Percentiles rank a stretch among this genome's conserved stretches.
These are phyloP conservation scores for Scaptomyza reducta DNA, from an alignment of 2,888 invertebrate species.

Conservation along the genomic window DNA sequence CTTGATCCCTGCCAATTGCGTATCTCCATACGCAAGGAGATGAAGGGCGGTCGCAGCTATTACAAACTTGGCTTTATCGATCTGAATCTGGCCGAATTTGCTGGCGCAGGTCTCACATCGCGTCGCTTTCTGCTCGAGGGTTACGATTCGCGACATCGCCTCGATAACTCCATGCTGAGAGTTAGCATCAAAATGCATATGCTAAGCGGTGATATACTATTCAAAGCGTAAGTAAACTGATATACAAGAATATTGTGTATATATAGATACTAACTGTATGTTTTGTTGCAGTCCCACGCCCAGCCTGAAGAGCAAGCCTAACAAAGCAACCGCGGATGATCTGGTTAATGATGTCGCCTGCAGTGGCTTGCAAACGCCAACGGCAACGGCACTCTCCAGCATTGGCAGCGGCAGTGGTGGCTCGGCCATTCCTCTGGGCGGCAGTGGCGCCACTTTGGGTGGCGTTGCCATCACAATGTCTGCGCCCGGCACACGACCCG, in stretches of 20 bases:
- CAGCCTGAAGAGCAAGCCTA: conserved; percentile 86
- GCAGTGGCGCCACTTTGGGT: conserved; percentile 71
- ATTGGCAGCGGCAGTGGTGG: conserved; percentile 73
- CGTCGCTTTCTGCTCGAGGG: conserved; percentile 97
- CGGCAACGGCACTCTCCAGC: conserved; percentile 74
- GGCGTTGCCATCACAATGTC: conserved; percentile 63
- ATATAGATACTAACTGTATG: not conserved
- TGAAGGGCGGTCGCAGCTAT: conserved; percentile 87
- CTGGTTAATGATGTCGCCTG: conserved; percentile 76
- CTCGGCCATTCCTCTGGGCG: conserved; percentile 65
- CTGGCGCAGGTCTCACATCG: conserved; percentile 94
- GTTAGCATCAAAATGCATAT: conserved; percentile 96
- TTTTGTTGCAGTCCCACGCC: conserved; percentile 86
- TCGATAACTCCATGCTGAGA: conserved; percentile 98
- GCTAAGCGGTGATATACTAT: conserved; percentile 97
- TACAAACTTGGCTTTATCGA: conserved; percentile 99
- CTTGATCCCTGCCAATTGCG: conserved; percentile 96
- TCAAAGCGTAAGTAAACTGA: conserved; percentile 93
- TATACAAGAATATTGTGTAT: not conserved
- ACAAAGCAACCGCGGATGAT: conserved; percentile 84
- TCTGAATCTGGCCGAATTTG: conserved; percentile 98
- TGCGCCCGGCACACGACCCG: conserved; percentile 74
- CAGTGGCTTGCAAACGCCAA: conserved; percentile 81
- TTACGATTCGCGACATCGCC: conserved; percentile 95
- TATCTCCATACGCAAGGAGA: conserved; percentile 97